Conservation (phyloP, 2,797 vertebrate genomes). For the Cyprinella venusta region DNA sequence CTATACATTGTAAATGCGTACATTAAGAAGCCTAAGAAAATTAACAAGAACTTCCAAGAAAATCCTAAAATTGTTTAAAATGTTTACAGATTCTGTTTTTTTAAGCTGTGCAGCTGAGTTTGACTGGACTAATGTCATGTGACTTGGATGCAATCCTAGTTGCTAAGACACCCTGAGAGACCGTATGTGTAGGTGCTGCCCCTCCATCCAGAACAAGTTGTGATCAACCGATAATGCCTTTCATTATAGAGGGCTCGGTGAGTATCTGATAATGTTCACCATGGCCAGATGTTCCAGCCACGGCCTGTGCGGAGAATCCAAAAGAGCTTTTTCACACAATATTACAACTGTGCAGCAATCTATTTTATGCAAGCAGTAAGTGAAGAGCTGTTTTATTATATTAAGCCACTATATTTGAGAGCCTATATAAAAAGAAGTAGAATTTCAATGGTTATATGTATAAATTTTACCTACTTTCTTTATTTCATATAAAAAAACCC, state of each 20-base stretch:
- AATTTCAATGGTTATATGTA: background rate
- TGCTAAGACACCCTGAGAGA: conserved; percentile 55
- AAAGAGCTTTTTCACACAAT: conserved; percentile 15
- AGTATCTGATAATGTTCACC: conserved; percentile 55
- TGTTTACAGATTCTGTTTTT: background rate
- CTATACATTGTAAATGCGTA: background rate
- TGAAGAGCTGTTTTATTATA: background rate
- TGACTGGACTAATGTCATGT: conserved; percentile 29
- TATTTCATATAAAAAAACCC: background rate
- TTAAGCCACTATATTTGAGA: background rate
- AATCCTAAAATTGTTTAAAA: background rate
- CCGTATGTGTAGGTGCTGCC: conserved; percentile 36
- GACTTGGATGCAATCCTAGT: conserved; percentile 46
- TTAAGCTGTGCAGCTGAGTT: background rate
- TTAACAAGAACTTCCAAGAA: background rate
- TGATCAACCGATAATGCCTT: conserved; percentile 63
- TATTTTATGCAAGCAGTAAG: background rate
- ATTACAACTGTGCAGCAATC: conserved; percentile 15
- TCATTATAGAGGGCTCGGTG: conserved; percentile 53
- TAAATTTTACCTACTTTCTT: background rate
- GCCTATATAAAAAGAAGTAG: background rate
- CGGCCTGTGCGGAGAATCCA: conserved; percentile 1
- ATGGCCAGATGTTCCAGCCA: conserved; percentile 47
- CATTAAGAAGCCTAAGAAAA: conserved; percentile 7
- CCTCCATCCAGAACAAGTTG: conserved; percentile 51